Base-by-base conservation (phyloP, 2,888 invertebrate species). In the Isotomurus palustris region DNA sequence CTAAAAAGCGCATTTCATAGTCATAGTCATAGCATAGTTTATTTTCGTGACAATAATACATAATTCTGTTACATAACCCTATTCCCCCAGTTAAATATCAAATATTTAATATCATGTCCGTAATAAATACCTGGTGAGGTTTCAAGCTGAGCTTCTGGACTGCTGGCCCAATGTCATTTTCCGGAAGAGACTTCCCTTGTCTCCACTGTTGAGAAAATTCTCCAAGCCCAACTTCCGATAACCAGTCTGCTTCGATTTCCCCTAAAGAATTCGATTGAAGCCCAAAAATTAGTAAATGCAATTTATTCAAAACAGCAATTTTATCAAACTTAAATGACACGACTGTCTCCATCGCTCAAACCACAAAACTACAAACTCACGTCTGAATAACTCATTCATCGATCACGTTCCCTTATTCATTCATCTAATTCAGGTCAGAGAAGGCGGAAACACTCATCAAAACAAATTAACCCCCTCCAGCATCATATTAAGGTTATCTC, bases 1-100 rank as follows among this genome's bases (percentile, higher is more conserved):
- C 77, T 90, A 55, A 17, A 43, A 17, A 49, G 25, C 12, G 41
- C 36, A 3, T 44, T 28, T 22, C 3, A 29, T 12, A 49, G 2
- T 6, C n/a, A n/a, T n/a, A n/a, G n/a, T n/a, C n/a, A n/a, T n/a
- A n/a, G n/a, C n/a, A n/a, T n/a, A n/a, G n/a, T n/a, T n/a, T n/a
- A n/a, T n/a, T n/a, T n/a, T n/a, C n/a, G n/a, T n/a, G n/a, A n/a
- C n/a, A n/a, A n/a, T n/a, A n/a, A n/a, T n/a, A n/a, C n/a, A n/a
- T n/a, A n/a, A n/a, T n/a, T n/a, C n/a, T n/a, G n/a, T 25, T 3
- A 22, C 2, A 24, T 22, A 27, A 5, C 25, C 25, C 2, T 45
- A 4, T 17, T 24, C 22, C 40, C 5, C 40, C 8, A 32, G 32
- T 32, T 32, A 32, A 10, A 32, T 14, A 32, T 32, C 14, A 32